phyloP scores from a whole-genome alignment of 2,797 vertebrate species.

The Arctocebus calabarensis region DNA sequence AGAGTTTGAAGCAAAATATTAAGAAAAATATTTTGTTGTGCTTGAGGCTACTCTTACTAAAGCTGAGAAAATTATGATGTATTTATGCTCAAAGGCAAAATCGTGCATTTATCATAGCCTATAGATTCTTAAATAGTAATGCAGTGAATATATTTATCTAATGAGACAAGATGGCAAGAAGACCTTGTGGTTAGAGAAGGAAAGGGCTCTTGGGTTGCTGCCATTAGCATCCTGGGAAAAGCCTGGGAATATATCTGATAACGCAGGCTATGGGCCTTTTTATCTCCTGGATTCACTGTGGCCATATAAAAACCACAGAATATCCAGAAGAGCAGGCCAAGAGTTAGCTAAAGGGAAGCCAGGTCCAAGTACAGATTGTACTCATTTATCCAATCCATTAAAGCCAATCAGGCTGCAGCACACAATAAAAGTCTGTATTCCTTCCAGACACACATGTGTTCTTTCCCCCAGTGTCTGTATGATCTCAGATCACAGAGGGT shows the following conservation, averaged over 20 bases:
- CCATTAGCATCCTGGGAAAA: neutral
- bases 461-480: neutral
- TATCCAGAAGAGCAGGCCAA: neutral
- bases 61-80: neutral
- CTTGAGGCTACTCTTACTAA: neutral
- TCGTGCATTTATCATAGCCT: neutral
- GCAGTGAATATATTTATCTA: neutral
- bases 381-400: constrained; percentile 45
- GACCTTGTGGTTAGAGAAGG: neutral
- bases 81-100: constrained; percentile 35
- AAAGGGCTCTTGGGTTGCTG: neutral
- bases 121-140: neutral
- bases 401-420: neutral
- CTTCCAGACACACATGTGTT: constrained; percentile 58
- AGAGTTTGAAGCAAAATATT: constrained; percentile 35
- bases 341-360: neutral
- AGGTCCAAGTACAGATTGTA: constrained; percentile 55
- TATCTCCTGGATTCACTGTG: neutral
- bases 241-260: neutral
- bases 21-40: neutral
- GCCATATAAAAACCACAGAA: neutral
- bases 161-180: neutral
- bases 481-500: constrained; percentile 47
- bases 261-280: accelerated
- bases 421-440: neutral